phyloP scores from a whole-genome alignment of 2,888 invertebrate species.

The Candidula unifasciata region DNA sequence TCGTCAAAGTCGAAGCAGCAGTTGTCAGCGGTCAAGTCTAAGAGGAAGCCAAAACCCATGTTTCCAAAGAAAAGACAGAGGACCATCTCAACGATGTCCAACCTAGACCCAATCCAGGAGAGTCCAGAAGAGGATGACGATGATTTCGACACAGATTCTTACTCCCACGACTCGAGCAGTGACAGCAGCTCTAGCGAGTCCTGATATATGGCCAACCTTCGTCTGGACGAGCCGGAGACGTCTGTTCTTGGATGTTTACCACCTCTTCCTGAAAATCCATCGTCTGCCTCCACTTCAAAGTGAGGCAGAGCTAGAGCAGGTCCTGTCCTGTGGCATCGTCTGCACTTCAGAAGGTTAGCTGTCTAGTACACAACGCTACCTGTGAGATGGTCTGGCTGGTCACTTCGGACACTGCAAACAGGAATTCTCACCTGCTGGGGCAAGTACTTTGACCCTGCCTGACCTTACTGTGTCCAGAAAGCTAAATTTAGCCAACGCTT shows the following conservation, averaged over 20 bases:
- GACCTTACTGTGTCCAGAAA: too few species aligned
- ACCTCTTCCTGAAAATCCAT: not conserved
- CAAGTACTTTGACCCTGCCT: too few species aligned
- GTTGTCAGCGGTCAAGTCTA: conserved; percentile 62
- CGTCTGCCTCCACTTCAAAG: not conserved
- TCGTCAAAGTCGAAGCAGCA: conserved; percentile 29
- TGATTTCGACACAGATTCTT: conserved; percentile 64
- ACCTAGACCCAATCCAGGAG: conserved; percentile 73
- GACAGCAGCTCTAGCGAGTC: conserved; percentile 57
- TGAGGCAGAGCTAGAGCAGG: not conserved
- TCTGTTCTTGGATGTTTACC: not conserved
- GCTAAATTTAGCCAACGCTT: too few species aligned
- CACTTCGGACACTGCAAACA: too few species aligned
- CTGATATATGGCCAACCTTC: conserved; percentile 47
- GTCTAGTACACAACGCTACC: too few species aligned
- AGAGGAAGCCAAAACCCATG: conserved; percentile 67
- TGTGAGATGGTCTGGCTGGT: too few species aligned
- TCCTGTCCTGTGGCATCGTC: not conserved
- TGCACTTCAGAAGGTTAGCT: too few species aligned
- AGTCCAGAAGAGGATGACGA: conserved; percentile 72
- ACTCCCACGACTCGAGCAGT: conserved; percentile 64
- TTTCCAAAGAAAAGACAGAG: conserved; percentile 71
- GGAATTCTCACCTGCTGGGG: too few species aligned
- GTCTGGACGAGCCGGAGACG: not conserved
- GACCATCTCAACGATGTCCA: conserved; percentile 72